phyloP scores from a whole-genome alignment of 2,113 vertebrate genomes.

The Microcebus lehilahytsara region DNA sequence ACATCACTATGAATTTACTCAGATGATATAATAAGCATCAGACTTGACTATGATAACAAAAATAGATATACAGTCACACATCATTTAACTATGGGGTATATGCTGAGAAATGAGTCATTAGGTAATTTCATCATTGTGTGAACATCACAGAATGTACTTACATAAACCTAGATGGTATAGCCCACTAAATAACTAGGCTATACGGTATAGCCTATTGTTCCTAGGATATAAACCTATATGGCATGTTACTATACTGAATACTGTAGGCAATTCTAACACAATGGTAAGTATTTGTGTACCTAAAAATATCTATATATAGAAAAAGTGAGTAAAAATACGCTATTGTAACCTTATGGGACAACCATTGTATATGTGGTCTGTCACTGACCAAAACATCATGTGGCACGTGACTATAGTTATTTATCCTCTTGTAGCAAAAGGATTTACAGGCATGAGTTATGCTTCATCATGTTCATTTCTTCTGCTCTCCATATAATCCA shows the following conservation, averaged over 20 bases:
- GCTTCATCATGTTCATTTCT: constrained; percentile 2
- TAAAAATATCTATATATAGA: neutral
- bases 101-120: neutral
- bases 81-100: neutral
- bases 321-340: neutral
- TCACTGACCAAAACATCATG: neutral
- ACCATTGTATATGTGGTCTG: neutral
- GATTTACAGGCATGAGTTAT: neutral
- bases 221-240: neutral
- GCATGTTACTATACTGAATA: neutral
- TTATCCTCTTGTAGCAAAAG: constrained; percentile 46
- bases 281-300: neutral
- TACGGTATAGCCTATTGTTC: neutral
- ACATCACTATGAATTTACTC: constrained; percentile 48
- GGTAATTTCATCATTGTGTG: neutral
- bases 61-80: neutral
- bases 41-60: constrained; percentile 34
- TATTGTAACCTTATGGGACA: neutral
- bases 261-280: neutral
- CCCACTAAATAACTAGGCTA: neutral
- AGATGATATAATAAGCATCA: constrained; percentile 39
- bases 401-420: neutral
- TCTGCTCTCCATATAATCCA: neutral
- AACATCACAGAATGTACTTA: neutral
- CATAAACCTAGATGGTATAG: neutral